Base-by-base conservation (phyloP, 1,140 invertebrate genomes). In the Parapsyche elsis region DNA sequence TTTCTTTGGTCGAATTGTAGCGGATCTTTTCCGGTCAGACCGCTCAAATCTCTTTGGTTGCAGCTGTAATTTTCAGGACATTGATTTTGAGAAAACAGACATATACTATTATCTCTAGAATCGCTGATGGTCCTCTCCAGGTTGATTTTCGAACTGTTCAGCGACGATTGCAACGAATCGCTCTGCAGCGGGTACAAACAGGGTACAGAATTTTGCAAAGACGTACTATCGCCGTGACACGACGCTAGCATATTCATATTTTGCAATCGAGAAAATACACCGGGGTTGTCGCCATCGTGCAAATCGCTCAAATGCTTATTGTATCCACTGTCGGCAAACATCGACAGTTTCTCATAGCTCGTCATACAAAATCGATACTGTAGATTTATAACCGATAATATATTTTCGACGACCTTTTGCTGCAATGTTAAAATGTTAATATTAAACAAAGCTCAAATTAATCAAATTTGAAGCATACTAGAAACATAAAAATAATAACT, bases 341-440 rank as follows among this genome's bases (percentile, higher is more conserved):
- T 45, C 0, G 10, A 9, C 4, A 77, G 59, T n/a, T 53, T 45
- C 10, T 64, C 53, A 24, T 45, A 77, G 19, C 30, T 77, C 12
- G 57, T 45, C 57, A 77, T 45, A 44, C 75, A 77, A 46, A 77
- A 77, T 44, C 59, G 24, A 46, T 77, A 77, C n/a, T 77, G 75
- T 10, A 64, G 2, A 67, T 77, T 77, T 21, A 77, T 30, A n/a
- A 77, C n/a, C 1, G 75, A 77, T 19, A 77, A 30, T 16, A 77
- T 77, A 44, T 64, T 64, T 23, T 77, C 75, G 23, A 77, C 21
- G 12, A 77, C 57, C 7, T 45, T 64, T 23, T 77, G n/a, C 75
- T 77, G 57, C 21, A 77, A 77, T 19, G 61, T n/a, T 44, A 67
- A 64, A 64, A 7, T 73, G 44, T 2, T 10, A 45, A 9, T 73